Percentiles rank a stretch among this genome's conserved stretches.
These are phyloP conservation scores for Scalopus aquaticus DNA, from an alignment of 2,113 vertebrate species.

Conservation along the genomic window DNA sequence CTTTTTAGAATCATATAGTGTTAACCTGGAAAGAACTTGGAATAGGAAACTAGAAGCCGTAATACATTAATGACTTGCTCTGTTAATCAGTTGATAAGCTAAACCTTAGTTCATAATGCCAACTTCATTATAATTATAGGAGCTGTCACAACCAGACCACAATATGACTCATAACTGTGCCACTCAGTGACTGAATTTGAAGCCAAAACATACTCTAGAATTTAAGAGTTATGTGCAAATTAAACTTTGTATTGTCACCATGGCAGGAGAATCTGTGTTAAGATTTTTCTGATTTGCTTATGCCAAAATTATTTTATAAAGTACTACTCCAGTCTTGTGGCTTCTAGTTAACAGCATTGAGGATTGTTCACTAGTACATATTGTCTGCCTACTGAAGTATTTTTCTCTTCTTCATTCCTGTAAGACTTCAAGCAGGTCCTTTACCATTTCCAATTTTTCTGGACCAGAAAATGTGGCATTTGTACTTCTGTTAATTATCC, in stretches of 20 bases:
- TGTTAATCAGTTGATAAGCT: slow-evolving; percentile 31
- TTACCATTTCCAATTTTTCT: neutral
- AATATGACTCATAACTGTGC: slow-evolving; percentile 37
- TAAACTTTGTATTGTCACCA: neutral
- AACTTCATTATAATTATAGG: neutral
- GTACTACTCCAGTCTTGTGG: neutral
- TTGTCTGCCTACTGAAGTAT: neutral
- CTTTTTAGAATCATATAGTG: neutral
- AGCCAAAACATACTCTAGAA: slow-evolving; percentile 38
- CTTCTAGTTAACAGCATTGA: neutral
- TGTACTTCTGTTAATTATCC: neutral
- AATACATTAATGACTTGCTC: neutral
- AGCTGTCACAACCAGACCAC: neutral
- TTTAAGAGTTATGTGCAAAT: slow-evolving; percentile 13
- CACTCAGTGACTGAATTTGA: neutral
- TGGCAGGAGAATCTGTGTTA: neutral
- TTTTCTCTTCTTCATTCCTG: neutral
- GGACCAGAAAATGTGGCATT: neutral
- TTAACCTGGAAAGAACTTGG: slow-evolving; percentile 37
- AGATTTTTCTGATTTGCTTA: slow-evolving; percentile 8
- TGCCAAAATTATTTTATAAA: slow-evolving; percentile 10
- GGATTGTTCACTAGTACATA: neutral
- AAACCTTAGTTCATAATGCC: neutral
- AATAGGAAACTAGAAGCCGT: neutral
- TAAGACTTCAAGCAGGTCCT: neutral